Evolutionary conservation across 2,888 invertebrate genomes (phyloP).

Genomic region (Drosophila prostipennis): DNA sequence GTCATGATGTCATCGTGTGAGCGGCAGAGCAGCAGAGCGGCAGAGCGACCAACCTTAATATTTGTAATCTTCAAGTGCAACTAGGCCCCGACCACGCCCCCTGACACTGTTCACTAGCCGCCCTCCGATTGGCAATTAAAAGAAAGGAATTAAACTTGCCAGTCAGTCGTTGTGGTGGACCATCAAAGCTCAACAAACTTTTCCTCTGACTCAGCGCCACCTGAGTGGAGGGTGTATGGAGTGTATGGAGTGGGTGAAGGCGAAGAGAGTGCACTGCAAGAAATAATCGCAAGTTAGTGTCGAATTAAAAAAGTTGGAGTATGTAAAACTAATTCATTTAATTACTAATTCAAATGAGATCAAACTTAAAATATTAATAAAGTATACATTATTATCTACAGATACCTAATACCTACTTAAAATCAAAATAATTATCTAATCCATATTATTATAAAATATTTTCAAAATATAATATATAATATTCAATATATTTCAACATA

Average conservation of each 20-base stretch:
- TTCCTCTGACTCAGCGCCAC: constrained; percentile 19
- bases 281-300: neutral
- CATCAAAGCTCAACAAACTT: constrained; percentile 10
- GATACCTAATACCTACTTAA: too few relatives aligned
- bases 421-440: too few relatives aligned
- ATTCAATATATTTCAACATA: too few relatives aligned
- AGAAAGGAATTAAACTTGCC: constrained; percentile 19
- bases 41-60: constrained; percentile 22
- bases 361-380: too few relatives aligned
- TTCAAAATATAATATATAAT: too few relatives aligned
- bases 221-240: neutral
- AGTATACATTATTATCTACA: too few relatives aligned
- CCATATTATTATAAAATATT: too few relatives aligned
- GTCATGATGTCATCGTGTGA: constrained; percentile 57
- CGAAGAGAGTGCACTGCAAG: constrained; percentile 1
- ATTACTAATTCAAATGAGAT: too few relatives aligned
- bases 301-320: too few relatives aligned
- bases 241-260: constrained; percentile 12
- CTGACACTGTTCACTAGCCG: neutral
- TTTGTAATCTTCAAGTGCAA: constrained; percentile 34
- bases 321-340: too few relatives aligned
- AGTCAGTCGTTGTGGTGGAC: neutral
- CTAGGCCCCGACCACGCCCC: constrained; percentile 39
- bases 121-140: constrained; percentile 35
- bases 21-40: constrained; percentile 1